phyloP scores from a whole-genome alignment of 1,140 invertebrate genomes.

The Eriosoma lanigerum region DNA sequence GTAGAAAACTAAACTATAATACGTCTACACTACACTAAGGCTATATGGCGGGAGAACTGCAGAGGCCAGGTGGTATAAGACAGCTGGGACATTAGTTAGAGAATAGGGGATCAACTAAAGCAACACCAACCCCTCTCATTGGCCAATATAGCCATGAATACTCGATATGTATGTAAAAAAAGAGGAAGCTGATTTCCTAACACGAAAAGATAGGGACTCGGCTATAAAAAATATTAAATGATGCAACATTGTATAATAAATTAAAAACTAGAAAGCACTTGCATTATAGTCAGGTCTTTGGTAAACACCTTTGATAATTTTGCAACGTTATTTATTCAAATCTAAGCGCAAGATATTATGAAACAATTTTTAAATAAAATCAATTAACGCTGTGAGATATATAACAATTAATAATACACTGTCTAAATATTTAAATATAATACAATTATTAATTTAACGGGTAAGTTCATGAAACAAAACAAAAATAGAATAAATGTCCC shows the following conservation, averaged over 20 bases:
- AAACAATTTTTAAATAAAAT: not conserved
- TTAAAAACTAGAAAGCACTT: conserved; percentile 37
- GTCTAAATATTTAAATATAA: too few species aligned
- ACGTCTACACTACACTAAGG: not conserved
- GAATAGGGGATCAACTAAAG: conserved; percentile 49
- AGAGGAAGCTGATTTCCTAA: conserved; percentile 52
- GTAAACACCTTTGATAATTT: conserved; percentile 14
- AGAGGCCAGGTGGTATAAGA: conserved; percentile 50
- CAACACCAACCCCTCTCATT: conserved; percentile 35
- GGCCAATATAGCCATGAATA: conserved; percentile 33
- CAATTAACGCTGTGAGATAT: too few species aligned
- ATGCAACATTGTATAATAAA: conserved; percentile 41
- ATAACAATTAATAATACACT: too few species aligned
- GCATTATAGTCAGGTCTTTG: not conserved
- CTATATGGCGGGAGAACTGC: conserved; percentile 46
- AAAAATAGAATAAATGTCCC: too few species aligned
- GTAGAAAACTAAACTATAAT: not conserved
- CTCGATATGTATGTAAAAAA: conserved; percentile 44
- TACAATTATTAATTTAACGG: too few species aligned
- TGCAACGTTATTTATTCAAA: not conserved
- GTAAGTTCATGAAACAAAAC: too few species aligned
- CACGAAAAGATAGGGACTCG: conserved; percentile 29
- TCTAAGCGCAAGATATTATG: not conserved
- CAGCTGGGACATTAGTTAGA: conserved; percentile 50
- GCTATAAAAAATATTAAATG: conserved; percentile 32